phyloP scores from a whole-genome alignment of 2,797 vertebrate genomes.

The Typhlichthys subterraneus region DNA sequence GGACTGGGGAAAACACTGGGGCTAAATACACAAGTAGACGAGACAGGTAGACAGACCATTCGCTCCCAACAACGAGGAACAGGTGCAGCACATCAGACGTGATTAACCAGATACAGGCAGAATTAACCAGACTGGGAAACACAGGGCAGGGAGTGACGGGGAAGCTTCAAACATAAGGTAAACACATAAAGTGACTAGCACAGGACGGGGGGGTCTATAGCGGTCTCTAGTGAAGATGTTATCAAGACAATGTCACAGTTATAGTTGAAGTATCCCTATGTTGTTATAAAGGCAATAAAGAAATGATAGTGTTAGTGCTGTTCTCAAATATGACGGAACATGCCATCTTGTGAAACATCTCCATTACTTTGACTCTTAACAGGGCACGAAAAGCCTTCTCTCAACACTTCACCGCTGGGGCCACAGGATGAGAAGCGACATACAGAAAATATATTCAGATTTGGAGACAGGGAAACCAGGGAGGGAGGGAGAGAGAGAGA shows the following conservation, averaged over 20 bases:
- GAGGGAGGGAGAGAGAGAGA: neutral
- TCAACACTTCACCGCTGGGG: conserved; percentile 7
- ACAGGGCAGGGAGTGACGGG: too few relatives aligned
- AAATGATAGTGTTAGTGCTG: neutral
- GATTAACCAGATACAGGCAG: too few relatives aligned
- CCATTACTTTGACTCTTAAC: conserved; percentile 11
- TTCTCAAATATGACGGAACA: conserved; percentile 9
- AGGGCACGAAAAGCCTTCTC: conserved; percentile 2
- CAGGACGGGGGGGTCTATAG: too few relatives aligned
- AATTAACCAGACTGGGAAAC: too few relatives aligned
- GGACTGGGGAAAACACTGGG: too few relatives aligned
- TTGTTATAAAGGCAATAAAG: conserved; percentile 12
- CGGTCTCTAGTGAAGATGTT: too few relatives aligned
- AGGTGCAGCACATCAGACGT: too few relatives aligned
- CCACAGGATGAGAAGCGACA: conserved; percentile 2
- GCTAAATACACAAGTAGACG: too few relatives aligned
- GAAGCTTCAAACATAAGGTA: too few relatives aligned
- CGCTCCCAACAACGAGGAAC: too few relatives aligned
- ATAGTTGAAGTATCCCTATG: conserved; percentile 4
- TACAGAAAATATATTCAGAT: neutral
- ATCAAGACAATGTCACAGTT: neutral
- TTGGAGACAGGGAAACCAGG: neutral
- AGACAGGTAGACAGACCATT: too few relatives aligned
- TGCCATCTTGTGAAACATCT: conserved; percentile 3
- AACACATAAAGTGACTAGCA: too few relatives aligned